These are phyloP conservation scores for Eumerus sabulonum DNA, from an alignment of 2,888 invertebrate genomes.

Conservation along the genomic window DNA sequence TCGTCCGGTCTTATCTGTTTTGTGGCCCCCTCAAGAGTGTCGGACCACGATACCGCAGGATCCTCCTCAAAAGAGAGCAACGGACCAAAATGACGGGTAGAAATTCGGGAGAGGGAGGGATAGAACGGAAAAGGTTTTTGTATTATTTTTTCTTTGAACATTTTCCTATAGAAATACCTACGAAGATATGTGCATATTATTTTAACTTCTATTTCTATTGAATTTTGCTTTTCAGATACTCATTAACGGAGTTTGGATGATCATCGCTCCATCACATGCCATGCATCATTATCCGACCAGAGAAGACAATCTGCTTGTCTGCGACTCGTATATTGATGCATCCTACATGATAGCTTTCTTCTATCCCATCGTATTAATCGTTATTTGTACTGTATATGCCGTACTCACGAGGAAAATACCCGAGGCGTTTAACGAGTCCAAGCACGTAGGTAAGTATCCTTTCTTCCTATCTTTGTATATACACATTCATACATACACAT, in stretches of 20 bases:
- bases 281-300: constrained; percentile 94
- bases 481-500: neutral
- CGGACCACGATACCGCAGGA: no score
- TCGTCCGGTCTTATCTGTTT: no score
- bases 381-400: constrained; percentile 97
- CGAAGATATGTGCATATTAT: no score
- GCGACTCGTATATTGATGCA: constrained; percentile 94
- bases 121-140: no score
- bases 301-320: constrained; percentile 95
- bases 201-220: no score
- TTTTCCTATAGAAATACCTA: no score
- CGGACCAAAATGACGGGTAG: no score
- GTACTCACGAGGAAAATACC: constrained; percentile 97
- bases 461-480: neutral
- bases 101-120: no score
- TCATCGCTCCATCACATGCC: constrained; percentile 92
- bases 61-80: no score
- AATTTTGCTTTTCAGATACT: constrained; percentile 82
- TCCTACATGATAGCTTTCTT: constrained; percentile 96
- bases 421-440: constrained; percentile 99
- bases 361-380: constrained; percentile 93
- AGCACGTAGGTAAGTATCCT: constrained; percentile 90
- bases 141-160: no score
- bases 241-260: constrained; percentile 95
- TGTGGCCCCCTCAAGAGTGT: no score